Evolutionary conservation across 2,113 vertebrate species (phyloP).

Genomic region (Hypocryptadius cinnamomeus): DNA sequence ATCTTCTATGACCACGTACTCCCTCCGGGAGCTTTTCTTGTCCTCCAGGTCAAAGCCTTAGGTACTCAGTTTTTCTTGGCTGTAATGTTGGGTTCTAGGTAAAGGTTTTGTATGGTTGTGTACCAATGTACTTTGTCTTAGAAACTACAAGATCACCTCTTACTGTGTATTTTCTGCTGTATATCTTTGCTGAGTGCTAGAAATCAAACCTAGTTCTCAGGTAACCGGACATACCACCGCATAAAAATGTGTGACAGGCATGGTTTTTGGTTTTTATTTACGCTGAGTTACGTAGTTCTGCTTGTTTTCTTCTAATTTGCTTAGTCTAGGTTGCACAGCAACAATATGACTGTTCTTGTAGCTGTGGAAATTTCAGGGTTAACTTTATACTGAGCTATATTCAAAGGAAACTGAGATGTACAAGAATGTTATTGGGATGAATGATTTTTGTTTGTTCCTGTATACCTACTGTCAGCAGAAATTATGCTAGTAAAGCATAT

Average conservation of each 20-base stretch:
- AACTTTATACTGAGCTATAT: neutral
- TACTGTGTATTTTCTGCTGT: neutral
- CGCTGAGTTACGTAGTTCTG: neutral
- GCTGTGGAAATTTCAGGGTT: neutral
- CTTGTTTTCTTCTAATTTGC: neutral
- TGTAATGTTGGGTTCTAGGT: neutral
- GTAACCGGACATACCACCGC: neutral
- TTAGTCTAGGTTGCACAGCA: neutral
- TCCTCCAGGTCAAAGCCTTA: neutral
- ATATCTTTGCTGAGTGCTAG: neutral
- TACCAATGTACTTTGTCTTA: neutral
- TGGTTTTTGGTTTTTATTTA: neutral
- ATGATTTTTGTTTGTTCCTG: neutral
- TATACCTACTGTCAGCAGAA: neutral
- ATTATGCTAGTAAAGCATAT: neutral
- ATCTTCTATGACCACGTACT: neutral
- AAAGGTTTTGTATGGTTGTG: neutral
- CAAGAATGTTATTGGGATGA: neutral
- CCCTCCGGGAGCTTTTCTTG: neutral
- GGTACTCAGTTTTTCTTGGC: neutral
- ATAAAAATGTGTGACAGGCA: neutral
- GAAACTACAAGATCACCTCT: neutral
- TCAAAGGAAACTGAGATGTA: neutral
- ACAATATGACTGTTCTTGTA: neutral
- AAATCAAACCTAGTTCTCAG: neutral